These are phyloP conservation scores for Acanthurus tractus DNA, from an alignment of 2,797 vertebrate species.

Conservation along the genomic window DNA sequence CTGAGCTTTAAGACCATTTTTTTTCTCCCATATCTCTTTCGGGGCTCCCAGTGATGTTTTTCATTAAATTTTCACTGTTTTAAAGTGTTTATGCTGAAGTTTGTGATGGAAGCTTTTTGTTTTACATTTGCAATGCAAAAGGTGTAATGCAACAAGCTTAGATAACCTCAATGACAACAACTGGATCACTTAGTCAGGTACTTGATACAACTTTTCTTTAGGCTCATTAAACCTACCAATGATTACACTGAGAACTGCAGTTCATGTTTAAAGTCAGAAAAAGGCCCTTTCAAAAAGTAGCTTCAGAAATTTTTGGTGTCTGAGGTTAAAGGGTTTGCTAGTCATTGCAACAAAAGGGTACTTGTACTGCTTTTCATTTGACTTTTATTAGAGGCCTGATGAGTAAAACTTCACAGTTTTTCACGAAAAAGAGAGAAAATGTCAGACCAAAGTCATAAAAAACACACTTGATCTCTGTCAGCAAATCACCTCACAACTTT, in stretches of 20 bases:
- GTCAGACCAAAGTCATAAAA: background rate
- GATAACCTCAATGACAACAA: background rate
- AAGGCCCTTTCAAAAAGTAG: background rate
- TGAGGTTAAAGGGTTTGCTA: too few relatives aligned
- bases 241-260: background rate
- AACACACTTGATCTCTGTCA: background rate
- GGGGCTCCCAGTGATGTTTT: background rate
- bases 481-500: background rate
- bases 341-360: too few relatives aligned
- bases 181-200: background rate
- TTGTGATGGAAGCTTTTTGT: background rate
- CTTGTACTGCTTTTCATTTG: background rate
- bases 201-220: background rate
- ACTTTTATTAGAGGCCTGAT: background rate
- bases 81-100: background rate
- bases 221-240: background rate
- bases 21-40: too few relatives aligned
- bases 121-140: too few relatives aligned
- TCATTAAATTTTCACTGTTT: background rate
- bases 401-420: too few relatives aligned
- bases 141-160: background rate
- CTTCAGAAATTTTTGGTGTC: too few relatives aligned
- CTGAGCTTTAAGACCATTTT: too few relatives aligned
- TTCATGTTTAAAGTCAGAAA: background rate
- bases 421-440: background rate